phyloP scores from a whole-genome alignment of 2,797 vertebrate species.

The Pipistrellus pipistrellus region DNA sequence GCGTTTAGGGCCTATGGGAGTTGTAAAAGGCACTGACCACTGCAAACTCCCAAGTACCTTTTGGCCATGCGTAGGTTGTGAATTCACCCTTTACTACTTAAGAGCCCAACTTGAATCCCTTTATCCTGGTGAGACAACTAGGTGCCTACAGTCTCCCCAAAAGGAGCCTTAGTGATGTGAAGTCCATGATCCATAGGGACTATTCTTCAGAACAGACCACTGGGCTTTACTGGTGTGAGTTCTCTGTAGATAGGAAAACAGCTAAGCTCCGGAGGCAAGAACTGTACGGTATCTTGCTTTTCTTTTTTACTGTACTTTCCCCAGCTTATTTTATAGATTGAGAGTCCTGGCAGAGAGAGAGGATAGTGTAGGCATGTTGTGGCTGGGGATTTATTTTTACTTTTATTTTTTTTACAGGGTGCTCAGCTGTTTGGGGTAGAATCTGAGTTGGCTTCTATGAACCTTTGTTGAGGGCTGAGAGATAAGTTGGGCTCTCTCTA shows the following conservation, averaged over 20 bases:
- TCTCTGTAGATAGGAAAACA: background rate
- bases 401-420: constrained; percentile 32
- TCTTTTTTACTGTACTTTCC: background rate
- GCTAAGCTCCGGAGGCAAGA: background rate
- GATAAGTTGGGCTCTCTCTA: background rate
- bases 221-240: background rate
- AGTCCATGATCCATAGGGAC: background rate
- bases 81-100: background rate
- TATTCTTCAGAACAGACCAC: background rate
- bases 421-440: background rate
- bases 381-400: background rate
- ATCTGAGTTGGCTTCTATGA: background rate
- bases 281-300: background rate
- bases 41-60: background rate
- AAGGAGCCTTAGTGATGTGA: background rate
- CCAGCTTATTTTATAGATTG: background rate
- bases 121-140: background rate
- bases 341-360: background rate
- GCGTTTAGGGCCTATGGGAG: background rate
- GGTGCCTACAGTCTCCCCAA: background rate
- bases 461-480: background rate
- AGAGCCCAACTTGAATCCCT: background rate
- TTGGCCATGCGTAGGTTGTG: background rate
- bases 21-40: background rate
- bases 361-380: background rate